Conservation (phyloP, 2,797 vertebrate genomes). For the Pangasius sanitwongsei region DNA sequence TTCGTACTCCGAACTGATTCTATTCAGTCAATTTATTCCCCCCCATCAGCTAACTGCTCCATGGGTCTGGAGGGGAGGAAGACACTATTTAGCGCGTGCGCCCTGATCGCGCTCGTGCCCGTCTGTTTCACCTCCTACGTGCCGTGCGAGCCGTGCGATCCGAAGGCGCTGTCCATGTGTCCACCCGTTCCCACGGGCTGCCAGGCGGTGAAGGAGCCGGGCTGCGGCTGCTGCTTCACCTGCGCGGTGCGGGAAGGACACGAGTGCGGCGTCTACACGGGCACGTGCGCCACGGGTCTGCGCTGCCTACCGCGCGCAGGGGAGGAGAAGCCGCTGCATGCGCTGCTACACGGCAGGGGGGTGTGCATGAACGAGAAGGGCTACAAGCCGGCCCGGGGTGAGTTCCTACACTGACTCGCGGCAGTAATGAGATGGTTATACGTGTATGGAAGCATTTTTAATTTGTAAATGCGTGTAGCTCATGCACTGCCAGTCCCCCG, state of each 20-base stretch:
- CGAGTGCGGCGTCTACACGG: constrained; percentile 92
- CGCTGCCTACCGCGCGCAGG: constrained; percentile 89
- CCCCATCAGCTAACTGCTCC: background rate
- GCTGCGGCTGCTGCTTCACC: constrained; percentile 95
- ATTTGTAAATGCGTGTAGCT: background rate
- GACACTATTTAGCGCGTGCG: constrained; percentile 59
- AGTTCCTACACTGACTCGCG: constrained; percentile 28
- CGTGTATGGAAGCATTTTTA: background rate
- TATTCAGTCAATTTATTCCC: background rate
- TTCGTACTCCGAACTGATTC: background rate
- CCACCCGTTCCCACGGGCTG: constrained; percentile 86
- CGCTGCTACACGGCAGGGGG: constrained; percentile 90
- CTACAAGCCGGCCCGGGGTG: constrained; percentile 80
- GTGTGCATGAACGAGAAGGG: constrained; percentile 88
- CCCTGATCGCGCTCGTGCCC: constrained; percentile 75
- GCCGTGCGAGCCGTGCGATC: constrained; percentile 91
- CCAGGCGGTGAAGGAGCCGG: constrained; percentile 91
- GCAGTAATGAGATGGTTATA: background rate
- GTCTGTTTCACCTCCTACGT: constrained; percentile 80
- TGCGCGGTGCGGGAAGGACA: constrained; percentile 90
- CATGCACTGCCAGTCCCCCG: too few relatives aligned
- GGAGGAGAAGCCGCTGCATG: constrained; percentile 94
- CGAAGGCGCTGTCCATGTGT: constrained; percentile 87
- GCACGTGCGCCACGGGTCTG: constrained; percentile 86
- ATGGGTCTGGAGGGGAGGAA: constrained; percentile 13